Evolutionary conservation across 1,140 invertebrate species (phyloP), one percentile per base, ranked within the genome.

Genomic region (Heterodera carotae): DNA sequence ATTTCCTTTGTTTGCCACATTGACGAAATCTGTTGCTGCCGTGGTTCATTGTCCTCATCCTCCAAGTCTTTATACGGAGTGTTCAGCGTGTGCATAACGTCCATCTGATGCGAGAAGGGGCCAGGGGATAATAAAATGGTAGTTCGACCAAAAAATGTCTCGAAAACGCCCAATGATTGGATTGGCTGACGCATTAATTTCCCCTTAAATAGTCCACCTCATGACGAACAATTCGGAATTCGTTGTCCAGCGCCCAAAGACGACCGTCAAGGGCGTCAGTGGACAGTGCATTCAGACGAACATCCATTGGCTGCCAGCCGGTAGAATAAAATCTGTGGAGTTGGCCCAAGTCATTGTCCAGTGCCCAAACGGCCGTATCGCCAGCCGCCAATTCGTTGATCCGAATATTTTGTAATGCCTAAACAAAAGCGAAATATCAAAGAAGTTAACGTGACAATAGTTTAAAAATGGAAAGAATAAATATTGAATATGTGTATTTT

Each of bases 141-240:
- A n/a, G n/a, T n/a, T n/a, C n/a, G n/a, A n/a, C n/a, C n/a, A n/a
- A n/a, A n/a, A n/a, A n/a, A n/a, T n/a, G n/a, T n/a, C n/a, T n/a
- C n/a, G n/a, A n/a, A 53, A 53, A 53, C 18, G 48, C 18, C 48
- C 15, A 53, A 53, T 18, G 48, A 22, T 18, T 15, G 18, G 18
- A 53, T 12, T 3, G 1, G 48, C 48, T 53, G 39, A 43, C 12
- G 39, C 12, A 43, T 8, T 53, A 4, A 66, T 18, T 15, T 29
- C 27, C 6, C 25, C 6, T n/a, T 27, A 29, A 29, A 1, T 31
- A 29, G 22, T 25, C 12, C 27, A 66, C 62, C 27, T 66, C 62
- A n/a, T 66, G 62, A n/a, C 62, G 62, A 10, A 66, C 62, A 29
- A 66, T 66, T 10, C 62, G 62, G 62, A 66, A 66, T 34, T 66